Base-by-base conservation (phyloP, 2,113 vertebrate species). In the Cardinalis cardinalis region DNA sequence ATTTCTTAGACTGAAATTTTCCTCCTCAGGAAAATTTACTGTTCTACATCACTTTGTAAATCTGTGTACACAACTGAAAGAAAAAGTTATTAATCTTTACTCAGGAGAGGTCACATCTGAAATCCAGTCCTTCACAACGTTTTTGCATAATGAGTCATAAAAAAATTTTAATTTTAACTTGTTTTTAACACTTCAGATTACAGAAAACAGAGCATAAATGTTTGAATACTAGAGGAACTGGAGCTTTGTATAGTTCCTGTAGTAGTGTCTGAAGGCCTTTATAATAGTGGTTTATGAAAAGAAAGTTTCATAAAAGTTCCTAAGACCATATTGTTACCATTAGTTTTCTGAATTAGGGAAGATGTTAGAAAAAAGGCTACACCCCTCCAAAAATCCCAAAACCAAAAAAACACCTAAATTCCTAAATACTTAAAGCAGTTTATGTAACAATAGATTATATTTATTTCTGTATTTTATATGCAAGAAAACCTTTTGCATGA, bases 331-430 rank as follows among this genome's bases (percentile, higher is more conserved):
- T 26, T 58, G 40, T 6, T 79, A 18, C 12, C 29, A 58, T 12
- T 14, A 58, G 49, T 86, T 88, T 60, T 58, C n/a, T 70, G 31
- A 52, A 28, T 32, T 32, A 71, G 2, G 8, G 7, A 71, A n/a
- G 12, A 70, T 26, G 51, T 58, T 5, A 13, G 10, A 18, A 32
- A 55, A 60, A 40, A 64, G 9, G 2, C 3, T 24, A 20, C 1
- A 1, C 3, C 3, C 1, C 21, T 18, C 44, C 24, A 46, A 7
- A 26, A 49, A 15, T 1, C 2, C 28, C 4, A 12, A 70, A 73
- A 5, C 3, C 2, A 31, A 16, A 31, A 24, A 64, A 34, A 0
- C 0, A 7, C 8, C 1, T 21, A 59, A 38, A 65, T 70, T 79
- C 11, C 6, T 51, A 75, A 74, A 65, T 28, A 19, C 31, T 41